Base-by-base conservation (phyloP, 2,888 invertebrate species). In the Cosmorhoe ocellata region DNA sequence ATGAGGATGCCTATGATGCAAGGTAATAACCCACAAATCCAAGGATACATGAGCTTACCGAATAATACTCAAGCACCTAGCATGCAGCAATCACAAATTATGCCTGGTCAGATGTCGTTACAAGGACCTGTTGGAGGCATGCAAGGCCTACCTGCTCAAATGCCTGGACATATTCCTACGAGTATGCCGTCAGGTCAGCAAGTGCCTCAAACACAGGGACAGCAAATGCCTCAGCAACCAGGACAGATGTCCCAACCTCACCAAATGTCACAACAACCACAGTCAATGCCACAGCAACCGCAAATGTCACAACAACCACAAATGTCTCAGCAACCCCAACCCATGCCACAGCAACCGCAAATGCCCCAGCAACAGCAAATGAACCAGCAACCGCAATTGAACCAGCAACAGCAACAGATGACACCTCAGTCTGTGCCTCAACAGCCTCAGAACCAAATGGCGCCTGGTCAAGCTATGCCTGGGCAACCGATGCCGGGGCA, bases 1-100 rank as follows among this genome's bases (percentile, higher is more conserved):
- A 83, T 89, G 81, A 76, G 89, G 66, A 81, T 87, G 81, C 78
- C 86, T 4, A 59, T 79, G 37, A 79, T 82, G 73, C 84, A 76
- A 58, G 79, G 76, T 9, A 79, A 73, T 48, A 79, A 73, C 47
- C 79, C 75, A 45, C 83, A 81, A 67, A 67, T 78, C 1, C 74
- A 79, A 7, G 78, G 74, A n/a, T 88, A 80, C 51, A 68, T 81
- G 58, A 79, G 69, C 59, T 67, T 81, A 59, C 76, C 73, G 36
- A 84, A 74, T 61, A 84, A 75, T 28, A 58, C 74, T 36, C 82
- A 81, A 57, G 65, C 66, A 36, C 71, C 71, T 18, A 76, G 71
- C 54, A 69, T 81, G 51, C 67, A 68, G 53, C 66, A 65, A 31
- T 58, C 71, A 36, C 78, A 77, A 59, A 70, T 80, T 53, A 64